Evolutionary conservation across 2,888 invertebrate genomes (phyloP).

Genomic region (Hirtodrosophila confusa): DNA sequence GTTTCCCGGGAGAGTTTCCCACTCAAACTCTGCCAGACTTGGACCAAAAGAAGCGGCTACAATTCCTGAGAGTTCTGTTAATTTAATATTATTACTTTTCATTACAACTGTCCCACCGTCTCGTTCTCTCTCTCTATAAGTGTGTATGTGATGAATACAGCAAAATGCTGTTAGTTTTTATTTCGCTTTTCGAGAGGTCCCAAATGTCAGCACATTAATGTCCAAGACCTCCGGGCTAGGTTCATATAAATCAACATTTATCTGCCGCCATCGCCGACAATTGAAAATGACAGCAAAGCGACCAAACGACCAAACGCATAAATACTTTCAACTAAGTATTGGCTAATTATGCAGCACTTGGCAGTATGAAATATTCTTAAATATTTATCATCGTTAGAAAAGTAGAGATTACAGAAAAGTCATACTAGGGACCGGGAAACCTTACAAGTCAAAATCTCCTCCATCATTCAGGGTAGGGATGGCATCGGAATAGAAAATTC

Average conservation of each 20-base stretch:
- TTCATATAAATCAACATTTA: constrained; percentile 73
- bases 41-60: constrained; percentile 39
- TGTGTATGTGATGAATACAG: constrained; percentile 29
- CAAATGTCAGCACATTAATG: constrained; percentile 77
- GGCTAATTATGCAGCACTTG: constrained; percentile 39
- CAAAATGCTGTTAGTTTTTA: constrained; percentile 62
- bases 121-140: neutral
- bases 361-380: neutral
- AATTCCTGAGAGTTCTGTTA: constrained; percentile 75
- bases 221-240: constrained; percentile 29
- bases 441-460: too few relatives aligned
- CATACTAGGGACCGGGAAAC: too few relatives aligned
- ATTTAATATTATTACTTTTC: constrained; percentile 82
- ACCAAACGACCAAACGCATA: constrained; percentile 42
- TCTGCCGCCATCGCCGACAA: constrained; percentile 67
- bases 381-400: neutral
- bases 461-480: too few relatives aligned
- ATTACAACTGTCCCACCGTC: constrained; percentile 60
- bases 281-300: constrained; percentile 62
- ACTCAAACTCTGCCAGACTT: neutral
- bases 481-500: too few relatives aligned
- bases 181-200: constrained; percentile 23
- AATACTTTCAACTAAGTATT: constrained; percentile 32
- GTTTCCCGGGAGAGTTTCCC: constrained; percentile 36
- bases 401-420: too few relatives aligned